Conservation (phyloP, 2,113 vertebrate genomes). For the Ramphastos sulfuratus region DNA sequence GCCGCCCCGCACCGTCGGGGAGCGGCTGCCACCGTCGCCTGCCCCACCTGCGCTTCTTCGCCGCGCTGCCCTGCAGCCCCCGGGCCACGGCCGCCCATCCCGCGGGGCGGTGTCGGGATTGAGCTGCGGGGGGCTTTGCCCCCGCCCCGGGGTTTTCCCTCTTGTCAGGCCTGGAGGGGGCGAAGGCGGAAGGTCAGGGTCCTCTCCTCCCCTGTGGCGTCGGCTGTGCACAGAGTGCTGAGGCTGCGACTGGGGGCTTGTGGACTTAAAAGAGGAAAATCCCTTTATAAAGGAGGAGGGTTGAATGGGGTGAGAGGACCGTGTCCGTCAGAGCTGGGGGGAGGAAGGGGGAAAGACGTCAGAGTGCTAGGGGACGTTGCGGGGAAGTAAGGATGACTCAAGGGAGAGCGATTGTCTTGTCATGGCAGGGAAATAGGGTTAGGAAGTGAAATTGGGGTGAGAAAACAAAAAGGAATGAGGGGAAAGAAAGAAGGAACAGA, state of each 20-base stretch:
- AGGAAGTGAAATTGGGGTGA: neutral
- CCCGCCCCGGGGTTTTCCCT: neutral
- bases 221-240: neutral
- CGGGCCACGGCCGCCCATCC: slow-evolving; percentile 15
- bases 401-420: slow-evolving; percentile 58
- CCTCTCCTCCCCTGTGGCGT: neutral
- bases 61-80: neutral
- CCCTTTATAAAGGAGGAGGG: slow-evolving; percentile 82
- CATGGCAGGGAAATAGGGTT: neutral
- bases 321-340: slow-evolving; percentile 80
- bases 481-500: neutral
- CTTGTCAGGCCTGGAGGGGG: neutral
- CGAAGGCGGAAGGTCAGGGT: neutral
- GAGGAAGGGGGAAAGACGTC: slow-evolving; percentile 73
- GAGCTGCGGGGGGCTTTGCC: neutral
- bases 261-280: slow-evolving; percentile 62
- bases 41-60: neutral
- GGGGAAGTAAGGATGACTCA: slow-evolving; percentile 65
- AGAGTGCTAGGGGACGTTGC: slow-evolving; percentile 62
- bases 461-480: neutral
- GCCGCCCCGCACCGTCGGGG: neutral
- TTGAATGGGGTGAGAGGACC: slow-evolving; percentile 36
- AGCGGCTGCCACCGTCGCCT: neutral
- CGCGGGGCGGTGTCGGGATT: neutral
- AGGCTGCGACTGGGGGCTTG: slow-evolving; percentile 9